Evolutionary conservation across 2,113 vertebrate species (phyloP).

Genomic region (Aphyosemion australe): DNA sequence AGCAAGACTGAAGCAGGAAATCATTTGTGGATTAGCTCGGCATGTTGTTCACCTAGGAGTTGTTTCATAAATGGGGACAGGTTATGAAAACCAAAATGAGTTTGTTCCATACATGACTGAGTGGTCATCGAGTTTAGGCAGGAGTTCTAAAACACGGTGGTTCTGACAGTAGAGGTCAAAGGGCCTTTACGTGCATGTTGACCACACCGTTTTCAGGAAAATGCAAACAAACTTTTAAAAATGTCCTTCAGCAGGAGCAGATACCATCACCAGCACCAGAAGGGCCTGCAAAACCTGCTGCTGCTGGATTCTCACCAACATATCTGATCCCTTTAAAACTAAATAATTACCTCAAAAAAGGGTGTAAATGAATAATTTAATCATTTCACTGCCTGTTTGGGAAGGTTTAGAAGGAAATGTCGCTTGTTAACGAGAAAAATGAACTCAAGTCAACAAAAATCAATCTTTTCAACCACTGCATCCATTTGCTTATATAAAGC

Average conservation of each 20-base stretch:
- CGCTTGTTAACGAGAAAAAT: too few species aligned
- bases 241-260: not conserved
- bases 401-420: not conserved
- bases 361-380: not conserved
- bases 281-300: not conserved
- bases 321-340: not conserved
- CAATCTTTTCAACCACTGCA: slow-evolving; percentile 14
- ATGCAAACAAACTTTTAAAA: not conserved
- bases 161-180: too few species aligned
- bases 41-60: not conserved
- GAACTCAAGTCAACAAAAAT: too few species aligned
- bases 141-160: too few species aligned
- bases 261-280: not conserved
- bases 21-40: not conserved
- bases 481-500: slow-evolving; percentile 31
- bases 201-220: too few species aligned
- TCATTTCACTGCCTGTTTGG: not conserved
- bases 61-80: too few species aligned
- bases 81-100: too few species aligned
- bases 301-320: not conserved
- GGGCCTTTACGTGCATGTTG: too few species aligned
- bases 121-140: too few species aligned
- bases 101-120: too few species aligned
- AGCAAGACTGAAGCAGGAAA: not conserved
- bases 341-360: not conserved